Base-by-base conservation (phyloP, 2,888 invertebrate genomes). In the Proisotoma minuta region DNA sequence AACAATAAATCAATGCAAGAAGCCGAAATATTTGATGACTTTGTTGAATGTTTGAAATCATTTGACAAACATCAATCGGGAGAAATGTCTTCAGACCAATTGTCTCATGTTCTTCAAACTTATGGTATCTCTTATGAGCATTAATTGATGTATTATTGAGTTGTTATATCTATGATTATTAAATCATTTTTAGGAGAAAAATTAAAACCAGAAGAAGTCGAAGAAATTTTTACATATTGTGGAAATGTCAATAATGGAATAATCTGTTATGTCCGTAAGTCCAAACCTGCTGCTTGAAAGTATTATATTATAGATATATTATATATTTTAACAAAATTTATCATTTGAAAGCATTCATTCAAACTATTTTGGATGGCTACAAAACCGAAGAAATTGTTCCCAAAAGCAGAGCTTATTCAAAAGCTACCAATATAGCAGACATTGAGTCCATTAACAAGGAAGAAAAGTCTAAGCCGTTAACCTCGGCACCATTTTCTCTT, bases 31-130 rank as follows among this genome's bases (percentile, higher is more conserved):
- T 94, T 89, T 79, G 97, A 97, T 79, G 99, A 99, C 84, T 99
- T 98, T 86, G 84, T 97, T 81, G 99, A 99, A 84, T 97, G 96
- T 83, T 85, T 99, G 83, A 97, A 96, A 81, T 86, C 98, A 79
- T 98, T 98, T 85, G 98, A 99, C 87, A 95, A 99, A 83, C 87
- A 87, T 79, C 97, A 97, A 80, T 89, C 96, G 76, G 97, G 98
- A 75, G 87, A 85, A 77, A 96, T 99, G 91, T 86, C 97, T 79
- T 86, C 87, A 76, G 96, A 94, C 81, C 98, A 98, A 82, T 85
- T 98, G 78, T 87, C 93, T 80, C 95, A 98, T 85, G 91, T 91
- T 76, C 88, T 98, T 75, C 83, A 95, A 73, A 86, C 93, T 72
- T 85, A 98, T 79, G 98, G 95, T 94, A 79, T 23, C 48, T 34